These are phyloP conservation scores for Alethe castanea DNA, from an alignment of 2,113 vertebrate genomes.

Conservation along the genomic window DNA sequence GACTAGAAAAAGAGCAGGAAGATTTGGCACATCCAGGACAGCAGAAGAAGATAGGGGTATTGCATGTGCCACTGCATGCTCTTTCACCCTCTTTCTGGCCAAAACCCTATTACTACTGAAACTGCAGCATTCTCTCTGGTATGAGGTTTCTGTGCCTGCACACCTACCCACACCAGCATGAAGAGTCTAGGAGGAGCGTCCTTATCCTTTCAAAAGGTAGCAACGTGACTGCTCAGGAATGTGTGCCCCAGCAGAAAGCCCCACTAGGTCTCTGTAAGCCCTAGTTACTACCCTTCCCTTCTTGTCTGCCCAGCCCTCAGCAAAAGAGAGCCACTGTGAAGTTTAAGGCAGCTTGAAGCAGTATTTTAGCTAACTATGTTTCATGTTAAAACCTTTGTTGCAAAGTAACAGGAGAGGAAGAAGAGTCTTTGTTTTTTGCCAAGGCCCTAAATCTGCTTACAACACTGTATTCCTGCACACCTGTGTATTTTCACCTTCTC, in stretches of 20 bases:
- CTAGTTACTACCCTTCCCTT: background rate
- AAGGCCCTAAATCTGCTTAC: background rate
- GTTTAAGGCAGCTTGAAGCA: background rate
- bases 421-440: background rate
- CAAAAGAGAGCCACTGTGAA: background rate
- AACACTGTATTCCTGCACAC: rapidly evolving
- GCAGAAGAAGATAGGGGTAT: background rate
- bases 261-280: background rate
- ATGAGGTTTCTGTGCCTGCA: background rate
- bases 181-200: background rate
- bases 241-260: background rate
- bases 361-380: background rate
- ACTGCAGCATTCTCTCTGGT: background rate
- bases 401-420: background rate
- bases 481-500: background rate
- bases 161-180: background rate
- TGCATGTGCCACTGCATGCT: background rate
- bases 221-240: background rate
- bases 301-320: background rate
- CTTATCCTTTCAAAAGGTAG: background rate
- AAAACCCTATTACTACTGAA: background rate
- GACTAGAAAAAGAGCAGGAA: background rate
- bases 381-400: background rate
- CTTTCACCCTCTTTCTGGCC: background rate
- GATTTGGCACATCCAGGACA: background rate